A percentile compares a stretch with the other conserved stretches of the same genome.
These are phyloP conservation scores for Grallaria varia DNA, from an alignment of 2,113 vertebrate species.

Conservation along the genomic window DNA sequence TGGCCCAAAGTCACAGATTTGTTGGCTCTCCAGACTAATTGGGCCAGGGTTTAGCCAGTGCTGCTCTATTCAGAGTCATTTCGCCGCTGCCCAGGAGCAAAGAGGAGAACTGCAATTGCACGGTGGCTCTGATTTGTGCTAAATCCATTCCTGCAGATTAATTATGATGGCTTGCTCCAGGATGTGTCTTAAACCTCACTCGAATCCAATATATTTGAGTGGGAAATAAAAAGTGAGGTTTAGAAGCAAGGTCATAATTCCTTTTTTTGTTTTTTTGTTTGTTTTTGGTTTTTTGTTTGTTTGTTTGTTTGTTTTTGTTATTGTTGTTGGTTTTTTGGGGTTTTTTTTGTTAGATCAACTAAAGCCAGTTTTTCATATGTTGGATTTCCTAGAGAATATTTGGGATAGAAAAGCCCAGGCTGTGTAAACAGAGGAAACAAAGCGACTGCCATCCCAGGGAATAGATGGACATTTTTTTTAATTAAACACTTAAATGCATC, in stretches of 20 bases:
- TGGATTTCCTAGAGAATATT: background rate
- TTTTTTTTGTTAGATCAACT: background rate
- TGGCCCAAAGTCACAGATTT: background rate
- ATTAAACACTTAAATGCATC: conserved; percentile 71
- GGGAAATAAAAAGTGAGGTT: background rate
- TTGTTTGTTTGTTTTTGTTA: too few species aligned
- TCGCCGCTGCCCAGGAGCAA: background rate
- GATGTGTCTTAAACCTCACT: background rate
- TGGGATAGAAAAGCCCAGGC: background rate
- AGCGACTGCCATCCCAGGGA: conserved; percentile 33
- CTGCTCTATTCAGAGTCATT: background rate
- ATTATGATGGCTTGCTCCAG: background rate
- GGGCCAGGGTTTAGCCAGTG: background rate
- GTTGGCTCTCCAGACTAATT: background rate
- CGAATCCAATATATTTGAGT: background rate
- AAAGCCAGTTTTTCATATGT: background rate
- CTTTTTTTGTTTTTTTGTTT: background rate
- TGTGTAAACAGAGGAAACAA: conserved; percentile 33
- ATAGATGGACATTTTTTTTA: conserved; percentile 57
- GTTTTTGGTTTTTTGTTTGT: background rate
- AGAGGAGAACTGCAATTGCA: background rate
- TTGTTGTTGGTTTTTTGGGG: too few species aligned
- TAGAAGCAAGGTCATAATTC: background rate
- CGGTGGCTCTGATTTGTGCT: background rate
- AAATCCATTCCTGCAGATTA: background rate